Evolutionary conservation across 2,113 vertebrate genomes (phyloP).

Genomic region (Tretioscincus oriximinensis): DNA sequence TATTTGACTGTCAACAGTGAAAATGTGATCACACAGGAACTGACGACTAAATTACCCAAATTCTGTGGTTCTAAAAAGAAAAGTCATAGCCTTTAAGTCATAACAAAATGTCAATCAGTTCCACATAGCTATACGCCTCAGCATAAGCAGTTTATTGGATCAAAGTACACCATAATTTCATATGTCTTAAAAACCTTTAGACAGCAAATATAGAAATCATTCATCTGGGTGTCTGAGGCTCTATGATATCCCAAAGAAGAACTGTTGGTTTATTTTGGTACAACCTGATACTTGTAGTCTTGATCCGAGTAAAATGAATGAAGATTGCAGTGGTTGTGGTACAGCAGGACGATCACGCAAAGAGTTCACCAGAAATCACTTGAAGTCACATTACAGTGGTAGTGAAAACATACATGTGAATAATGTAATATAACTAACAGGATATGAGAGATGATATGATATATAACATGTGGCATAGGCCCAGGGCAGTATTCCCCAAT

Average conservation of each 20-base stretch:
- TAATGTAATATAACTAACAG: too few relatives aligned
- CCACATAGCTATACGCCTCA: too few relatives aligned
- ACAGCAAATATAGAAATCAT: not conserved
- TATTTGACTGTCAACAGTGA: not conserved
- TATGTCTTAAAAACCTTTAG: not conserved
- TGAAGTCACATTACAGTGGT: not conserved
- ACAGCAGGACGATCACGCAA: not conserved
- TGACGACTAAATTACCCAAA: not conserved
- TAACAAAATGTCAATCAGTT: not conserved
- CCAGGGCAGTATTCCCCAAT: not conserved
- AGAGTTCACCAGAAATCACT: not conserved
- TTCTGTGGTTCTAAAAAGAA: not conserved
- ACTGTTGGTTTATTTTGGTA: not conserved
- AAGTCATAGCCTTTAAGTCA: not conserved
- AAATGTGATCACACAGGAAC: not conserved
- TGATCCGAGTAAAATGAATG: not conserved
- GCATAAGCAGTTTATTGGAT: not conserved
- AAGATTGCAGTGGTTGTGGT: not conserved
- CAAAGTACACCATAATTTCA: not conserved
- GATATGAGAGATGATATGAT: too few relatives aligned
- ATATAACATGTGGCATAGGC: too few relatives aligned
- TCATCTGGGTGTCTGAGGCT: not conserved
- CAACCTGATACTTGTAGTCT: too few relatives aligned
- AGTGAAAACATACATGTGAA: not conserved
- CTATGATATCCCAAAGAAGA: not conserved